Percentiles rank a stretch among this genome's conserved stretches.
These are phyloP conservation scores for Ploceus nigricollis DNA, from an alignment of 2,113 vertebrate genomes.

Conservation along the genomic window DNA sequence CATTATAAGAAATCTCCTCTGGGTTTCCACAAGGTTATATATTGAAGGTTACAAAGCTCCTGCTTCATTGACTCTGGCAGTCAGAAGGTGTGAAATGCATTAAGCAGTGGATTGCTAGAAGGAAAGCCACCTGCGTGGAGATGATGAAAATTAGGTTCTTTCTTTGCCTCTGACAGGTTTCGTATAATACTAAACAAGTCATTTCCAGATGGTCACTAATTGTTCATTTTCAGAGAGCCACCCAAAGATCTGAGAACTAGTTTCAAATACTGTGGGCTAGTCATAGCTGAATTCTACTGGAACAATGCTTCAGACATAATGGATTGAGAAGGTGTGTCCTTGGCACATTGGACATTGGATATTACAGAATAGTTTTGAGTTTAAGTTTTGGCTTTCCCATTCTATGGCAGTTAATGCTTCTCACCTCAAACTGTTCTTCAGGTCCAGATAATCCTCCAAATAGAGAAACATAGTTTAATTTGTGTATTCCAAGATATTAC, in stretches of 20 bases:
- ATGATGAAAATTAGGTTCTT: background rate
- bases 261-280: background rate
- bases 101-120: background rate
- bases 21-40: background rate
- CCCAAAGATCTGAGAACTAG: background rate
- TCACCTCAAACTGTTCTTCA: background rate
- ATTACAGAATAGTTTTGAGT: background rate
- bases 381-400: background rate
- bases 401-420: background rate
- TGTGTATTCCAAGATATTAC: background rate
- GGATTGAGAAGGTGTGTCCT: background rate
- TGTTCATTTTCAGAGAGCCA: background rate
- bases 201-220: background rate
- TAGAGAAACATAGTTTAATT: background rate
- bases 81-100: conserved; percentile 1
- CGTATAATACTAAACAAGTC: background rate
- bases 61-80: conserved; percentile 10
- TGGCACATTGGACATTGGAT: background rate
- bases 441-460: background rate
- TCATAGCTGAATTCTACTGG: background rate
- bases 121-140: conserved; percentile 12
- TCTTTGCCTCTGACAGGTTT: background rate
- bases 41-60: conserved; percentile 7
- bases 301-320: background rate
- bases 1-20: conserved; percentile 10